phyloP scores from a whole-genome alignment of 2,888 invertebrate species.

The Caenorhabditis afra region DNA sequence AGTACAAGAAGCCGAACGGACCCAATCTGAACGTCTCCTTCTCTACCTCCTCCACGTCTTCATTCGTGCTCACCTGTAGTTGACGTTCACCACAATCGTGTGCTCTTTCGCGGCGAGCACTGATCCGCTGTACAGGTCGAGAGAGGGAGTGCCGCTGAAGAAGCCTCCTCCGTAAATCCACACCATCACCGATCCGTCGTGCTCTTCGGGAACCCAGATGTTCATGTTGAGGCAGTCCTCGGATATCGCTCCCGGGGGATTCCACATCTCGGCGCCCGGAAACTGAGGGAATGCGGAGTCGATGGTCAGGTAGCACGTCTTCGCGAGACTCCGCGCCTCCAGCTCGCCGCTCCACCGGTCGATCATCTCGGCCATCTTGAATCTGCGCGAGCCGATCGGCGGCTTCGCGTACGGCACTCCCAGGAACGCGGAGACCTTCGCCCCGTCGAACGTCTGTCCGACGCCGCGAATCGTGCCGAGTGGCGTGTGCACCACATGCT shows the following conservation, averaged over 20 bases:
- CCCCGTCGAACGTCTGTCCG: slow-evolving; percentile 68
- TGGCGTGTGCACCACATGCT: slow-evolving; percentile 65
- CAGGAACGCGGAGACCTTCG: slow-evolving; percentile 70
- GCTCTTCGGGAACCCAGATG: slow-evolving; percentile 88
- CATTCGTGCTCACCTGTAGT: slow-evolving; percentile 71
- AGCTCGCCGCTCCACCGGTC: slow-evolving; percentile 74
- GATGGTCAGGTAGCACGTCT: slow-evolving; percentile 75
- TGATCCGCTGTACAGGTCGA: slow-evolving; percentile 82
- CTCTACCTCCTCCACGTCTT: neutral
- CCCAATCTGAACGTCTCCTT: slow-evolving; percentile 86
- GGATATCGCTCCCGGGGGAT: slow-evolving; percentile 88
- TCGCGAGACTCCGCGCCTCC: slow-evolving; percentile 68
- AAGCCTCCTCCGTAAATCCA: slow-evolving; percentile 81
- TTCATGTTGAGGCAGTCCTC: slow-evolving; percentile 97
- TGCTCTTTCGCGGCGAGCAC: slow-evolving; percentile 80
- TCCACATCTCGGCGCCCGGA: slow-evolving; percentile 92
- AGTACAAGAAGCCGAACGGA: slow-evolving; percentile 93
- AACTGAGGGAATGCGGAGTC: slow-evolving; percentile 79
- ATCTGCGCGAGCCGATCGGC: slow-evolving; percentile 73
- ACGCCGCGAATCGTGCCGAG: slow-evolving; percentile 68
- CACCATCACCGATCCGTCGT: slow-evolving; percentile 80
- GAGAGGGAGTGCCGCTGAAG: slow-evolving; percentile 78
- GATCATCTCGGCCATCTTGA: slow-evolving; percentile 75
- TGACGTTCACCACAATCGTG: slow-evolving; percentile 79
- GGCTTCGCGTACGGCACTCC: slow-evolving; percentile 79